phyloP scores from a whole-genome alignment of 2,888 invertebrate species.

The Acanthococcus lagerstroemiae region DNA sequence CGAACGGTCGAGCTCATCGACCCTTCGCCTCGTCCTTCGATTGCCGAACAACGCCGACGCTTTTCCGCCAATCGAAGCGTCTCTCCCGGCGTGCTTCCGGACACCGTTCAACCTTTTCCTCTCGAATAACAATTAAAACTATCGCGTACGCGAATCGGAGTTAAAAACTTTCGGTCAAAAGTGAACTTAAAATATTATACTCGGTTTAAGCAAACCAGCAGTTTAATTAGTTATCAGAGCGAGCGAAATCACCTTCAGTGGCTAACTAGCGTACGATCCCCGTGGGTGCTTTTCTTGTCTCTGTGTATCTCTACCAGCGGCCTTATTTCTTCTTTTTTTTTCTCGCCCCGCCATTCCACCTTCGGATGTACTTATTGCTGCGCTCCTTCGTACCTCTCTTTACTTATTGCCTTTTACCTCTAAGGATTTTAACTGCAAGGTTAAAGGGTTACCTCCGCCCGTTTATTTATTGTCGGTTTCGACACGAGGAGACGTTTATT shows the following conservation, averaged over 20 bases:
- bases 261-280: slow-evolving; percentile 25
- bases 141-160: slow-evolving; percentile 12
- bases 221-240: slow-evolving; percentile 31
- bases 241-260: slow-evolving; percentile 28
- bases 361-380: slow-evolving; percentile 19
- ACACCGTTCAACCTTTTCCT: too few relatives aligned
- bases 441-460: slow-evolving; percentile 25
- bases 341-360: background rate
- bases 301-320: slow-evolving; percentile 16
- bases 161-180: slow-evolving; percentile 28
- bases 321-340: slow-evolving; percentile 11
- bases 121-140: background rate
- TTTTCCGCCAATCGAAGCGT: too few relatives aligned
- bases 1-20: too few relatives aligned
- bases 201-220: slow-evolving; percentile 10
- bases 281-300: slow-evolving; percentile 30
- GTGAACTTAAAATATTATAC: slow-evolving; percentile 28
- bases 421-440: slow-evolving; percentile 25
- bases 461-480: slow-evolving; percentile 31
- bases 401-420: slow-evolving; percentile 23
- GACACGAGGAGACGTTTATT: slow-evolving; percentile 30
- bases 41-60: too few relatives aligned
- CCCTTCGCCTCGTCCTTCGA: too few relatives aligned
- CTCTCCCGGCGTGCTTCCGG: too few relatives aligned
- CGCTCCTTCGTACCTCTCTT: slow-evolving; percentile 15